Conservation (phyloP, 2,797 vertebrate genomes). For the Hyperoplus immaculatus region DNA sequence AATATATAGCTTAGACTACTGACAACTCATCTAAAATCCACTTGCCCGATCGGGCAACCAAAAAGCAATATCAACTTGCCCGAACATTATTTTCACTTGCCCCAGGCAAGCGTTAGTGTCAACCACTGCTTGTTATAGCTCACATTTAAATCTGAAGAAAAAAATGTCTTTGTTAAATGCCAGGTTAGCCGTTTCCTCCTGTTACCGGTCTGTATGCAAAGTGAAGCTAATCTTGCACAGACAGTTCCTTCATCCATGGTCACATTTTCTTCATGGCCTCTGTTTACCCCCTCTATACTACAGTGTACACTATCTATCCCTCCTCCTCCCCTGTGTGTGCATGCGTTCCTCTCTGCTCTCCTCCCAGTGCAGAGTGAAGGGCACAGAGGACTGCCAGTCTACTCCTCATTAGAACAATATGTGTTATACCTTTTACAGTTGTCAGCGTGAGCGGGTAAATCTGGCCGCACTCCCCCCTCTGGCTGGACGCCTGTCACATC, state of each 20-base stretch:
- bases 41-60: too few species aligned
- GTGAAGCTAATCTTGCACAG: not conserved
- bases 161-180: not conserved
- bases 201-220: not conserved
- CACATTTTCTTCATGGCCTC: slow-evolving; percentile 20
- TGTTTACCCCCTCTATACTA: slow-evolving; percentile 15
- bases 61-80: too few species aligned
- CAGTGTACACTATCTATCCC: not conserved
- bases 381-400: slow-evolving; percentile 77
- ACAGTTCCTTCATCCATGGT: slow-evolving; percentile 12
- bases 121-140: not conserved
- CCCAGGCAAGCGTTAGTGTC: too few species aligned
- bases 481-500: slow-evolving; percentile 85
- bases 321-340: slow-evolving; percentile 2
- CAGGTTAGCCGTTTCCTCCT: not conserved
- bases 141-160: too few species aligned
- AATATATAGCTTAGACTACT: too few species aligned
- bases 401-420: slow-evolving; percentile 89
- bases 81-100: too few species aligned
- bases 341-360: slow-evolving; percentile 23
- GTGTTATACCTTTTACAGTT: slow-evolving; percentile 88
- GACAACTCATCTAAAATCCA: too few species aligned
- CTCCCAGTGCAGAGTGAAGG: slow-evolving; percentile 76
- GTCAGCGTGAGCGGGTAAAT: slow-evolving; percentile 85
- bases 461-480: slow-evolving; percentile 78